A percentile compares a stretch with the other conserved stretches of the same genome.
These are phyloP conservation scores for Sipha flava DNA, from an alignment of 1,140 invertebrate species.

Conservation along the genomic window DNA sequence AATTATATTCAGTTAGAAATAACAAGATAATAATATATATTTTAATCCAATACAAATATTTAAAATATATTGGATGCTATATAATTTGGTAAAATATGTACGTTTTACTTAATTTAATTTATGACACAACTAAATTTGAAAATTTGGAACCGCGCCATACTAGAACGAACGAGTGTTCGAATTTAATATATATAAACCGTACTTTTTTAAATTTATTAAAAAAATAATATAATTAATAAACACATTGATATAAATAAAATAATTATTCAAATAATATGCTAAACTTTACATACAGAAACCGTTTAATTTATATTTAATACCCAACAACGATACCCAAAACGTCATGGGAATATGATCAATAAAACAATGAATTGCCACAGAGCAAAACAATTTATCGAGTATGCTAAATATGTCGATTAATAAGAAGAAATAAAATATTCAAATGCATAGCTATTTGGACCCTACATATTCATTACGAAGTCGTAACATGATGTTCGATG, in stretches of 20 bases:
- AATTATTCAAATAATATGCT: too few relatives aligned
- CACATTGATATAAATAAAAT: too few relatives aligned
- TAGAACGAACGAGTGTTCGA: not conserved
- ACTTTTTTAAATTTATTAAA: too few relatives aligned
- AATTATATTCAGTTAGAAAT: too few relatives aligned
- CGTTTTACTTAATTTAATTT: not conserved
- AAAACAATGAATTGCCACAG: not conserved
- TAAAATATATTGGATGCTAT: not conserved
- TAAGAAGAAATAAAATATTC: not conserved
- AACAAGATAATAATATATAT: too few relatives aligned
- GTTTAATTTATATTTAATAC: too few relatives aligned
- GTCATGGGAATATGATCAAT: too few relatives aligned
- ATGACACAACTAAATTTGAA: not conserved
- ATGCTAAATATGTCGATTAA: not conserved
- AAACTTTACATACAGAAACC: too few relatives aligned
- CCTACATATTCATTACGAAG: not conserved
- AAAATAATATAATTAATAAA: not conserved
- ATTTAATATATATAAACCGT: too few relatives aligned
- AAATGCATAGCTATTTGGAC: not conserved
- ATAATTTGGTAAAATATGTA: not conserved
- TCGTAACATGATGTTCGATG: constrained; percentile 2
- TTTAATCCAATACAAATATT: too few relatives aligned
- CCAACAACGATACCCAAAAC: too few relatives aligned
- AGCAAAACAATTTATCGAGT: not conserved
- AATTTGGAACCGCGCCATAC: not conserved